Conservation (phyloP, 1,140 invertebrate species). For the Glomeris maerens region DNA sequence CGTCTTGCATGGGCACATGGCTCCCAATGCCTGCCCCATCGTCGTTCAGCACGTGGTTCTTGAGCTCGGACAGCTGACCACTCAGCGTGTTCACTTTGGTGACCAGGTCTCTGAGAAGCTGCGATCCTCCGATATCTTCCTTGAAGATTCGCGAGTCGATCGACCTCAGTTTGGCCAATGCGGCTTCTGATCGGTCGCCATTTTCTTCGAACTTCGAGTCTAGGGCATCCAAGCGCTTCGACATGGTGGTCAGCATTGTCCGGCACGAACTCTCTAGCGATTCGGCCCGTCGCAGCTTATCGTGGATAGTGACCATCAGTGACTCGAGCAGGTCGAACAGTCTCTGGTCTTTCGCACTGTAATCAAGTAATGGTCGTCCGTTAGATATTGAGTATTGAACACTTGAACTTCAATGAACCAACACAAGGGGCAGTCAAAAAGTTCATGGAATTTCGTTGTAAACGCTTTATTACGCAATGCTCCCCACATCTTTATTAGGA, state of each 20-base stretch:
- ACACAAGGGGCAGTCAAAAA: too few relatives aligned
- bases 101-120: not conserved
- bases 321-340: constrained; percentile 77
- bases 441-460: too few relatives aligned
- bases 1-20: too few relatives aligned
- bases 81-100: constrained; percentile 2
- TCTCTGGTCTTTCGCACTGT: too few relatives aligned
- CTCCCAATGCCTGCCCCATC: too few relatives aligned
- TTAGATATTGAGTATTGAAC: too few relatives aligned
- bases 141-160: constrained; percentile 44
- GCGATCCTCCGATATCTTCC: not conserved
- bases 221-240: constrained; percentile 60
- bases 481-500: too few relatives aligned
- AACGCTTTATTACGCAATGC: too few relatives aligned
- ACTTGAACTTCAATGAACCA: too few relatives aligned
- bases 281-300: constrained; percentile 68
- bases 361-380: too few relatives aligned
- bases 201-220: constrained; percentile 65
- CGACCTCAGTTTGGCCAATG: constrained; percentile 53
- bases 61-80: not conserved
- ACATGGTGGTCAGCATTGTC: constrained; percentile 52
- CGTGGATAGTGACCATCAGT: constrained; percentile 69
- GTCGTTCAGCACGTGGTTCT: not conserved
- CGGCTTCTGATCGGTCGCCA: constrained; percentile 64
- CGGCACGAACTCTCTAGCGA: constrained; percentile 56